Conservation (phyloP, 2,888 invertebrate genomes). For the Rhaphigaster nebulosa region DNA sequence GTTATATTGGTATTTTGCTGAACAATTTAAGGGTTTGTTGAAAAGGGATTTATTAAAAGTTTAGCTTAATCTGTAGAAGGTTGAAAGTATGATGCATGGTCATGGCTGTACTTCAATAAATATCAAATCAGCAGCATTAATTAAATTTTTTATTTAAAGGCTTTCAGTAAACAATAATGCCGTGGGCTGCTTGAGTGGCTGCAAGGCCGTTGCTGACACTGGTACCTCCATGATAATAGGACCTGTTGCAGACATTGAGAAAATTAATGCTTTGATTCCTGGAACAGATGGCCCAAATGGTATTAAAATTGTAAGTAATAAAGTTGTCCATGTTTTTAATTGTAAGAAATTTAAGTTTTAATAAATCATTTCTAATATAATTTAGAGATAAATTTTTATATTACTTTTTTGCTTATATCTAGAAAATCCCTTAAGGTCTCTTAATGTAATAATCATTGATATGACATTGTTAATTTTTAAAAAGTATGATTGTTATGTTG, state of each 20-base stretch:
- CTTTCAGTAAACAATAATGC: slow-evolving; percentile 46
- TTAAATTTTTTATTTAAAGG: slow-evolving; percentile 2
- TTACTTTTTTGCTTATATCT: background rate
- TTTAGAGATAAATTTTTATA: background rate
- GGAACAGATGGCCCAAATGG: slow-evolving; percentile 69
- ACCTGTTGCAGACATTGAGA: slow-evolving; percentile 81
- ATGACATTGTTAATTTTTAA: too few species aligned
- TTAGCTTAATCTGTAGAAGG: background rate
- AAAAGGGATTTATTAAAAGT: background rate
- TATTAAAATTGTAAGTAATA: slow-evolving; percentile 29
- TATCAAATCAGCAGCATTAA: background rate
- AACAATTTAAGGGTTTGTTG: background rate
- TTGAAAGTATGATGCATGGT: background rate
- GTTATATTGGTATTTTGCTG: background rate
- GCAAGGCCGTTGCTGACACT: slow-evolving; percentile 95
- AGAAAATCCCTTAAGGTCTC: background rate
- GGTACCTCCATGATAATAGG: slow-evolving; percentile 97
- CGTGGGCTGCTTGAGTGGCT: slow-evolving; percentile 73
- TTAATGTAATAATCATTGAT: background rate
- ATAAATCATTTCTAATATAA: background rate
- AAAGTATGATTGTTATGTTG: too few species aligned
- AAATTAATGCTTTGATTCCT: slow-evolving; percentile 86
- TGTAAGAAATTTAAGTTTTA: background rate
- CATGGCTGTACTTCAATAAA: background rate
- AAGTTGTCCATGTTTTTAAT: background rate